Conservation (phyloP, 2,888 invertebrate species). For the Noctua janthina region DNA sequence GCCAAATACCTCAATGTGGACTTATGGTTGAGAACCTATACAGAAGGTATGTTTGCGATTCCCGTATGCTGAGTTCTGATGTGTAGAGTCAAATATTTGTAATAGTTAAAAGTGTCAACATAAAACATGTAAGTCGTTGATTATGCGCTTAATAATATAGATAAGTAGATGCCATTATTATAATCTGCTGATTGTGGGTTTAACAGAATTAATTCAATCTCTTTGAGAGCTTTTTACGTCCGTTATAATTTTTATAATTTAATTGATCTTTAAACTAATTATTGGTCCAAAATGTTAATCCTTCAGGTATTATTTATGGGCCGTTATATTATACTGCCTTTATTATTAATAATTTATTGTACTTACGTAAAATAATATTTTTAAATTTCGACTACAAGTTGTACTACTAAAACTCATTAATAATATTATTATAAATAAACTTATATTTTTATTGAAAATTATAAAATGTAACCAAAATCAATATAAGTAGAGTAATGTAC, state of each 20-base stretch:
- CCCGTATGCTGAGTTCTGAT: conserved; percentile 47
- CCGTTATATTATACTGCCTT: conserved; percentile 14
- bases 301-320: conserved; percentile 16
- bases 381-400: conserved; percentile 32
- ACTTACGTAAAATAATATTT: conserved; percentile 11
- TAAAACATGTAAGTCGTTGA: conserved; percentile 53
- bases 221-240: conserved; percentile 8
- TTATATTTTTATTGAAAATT: conserved; percentile 64
- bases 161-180: conserved; percentile 56
- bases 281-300: conserved; percentile 2
- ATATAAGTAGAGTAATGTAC: conserved; percentile 58
- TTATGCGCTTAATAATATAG: conserved; percentile 65
- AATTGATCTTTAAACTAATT: not conserved
- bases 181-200: conserved; percentile 44
- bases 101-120: conserved; percentile 44
- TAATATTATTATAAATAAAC: conserved; percentile 53
- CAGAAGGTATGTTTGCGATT: conserved; percentile 42
- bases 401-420: conserved; percentile 49
- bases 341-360: conserved; percentile 22
- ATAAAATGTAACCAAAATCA: conserved; percentile 55
- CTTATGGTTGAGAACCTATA: conserved; percentile 32
- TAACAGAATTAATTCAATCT: conserved; percentile 8
- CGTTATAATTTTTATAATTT: conserved; percentile 6
- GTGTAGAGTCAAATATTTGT: conserved; percentile 39
- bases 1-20: conserved; percentile 62